A percentile compares a stretch with the other conserved stretches of the same genome.
phyloP scores from a whole-genome alignment of 2,113 vertebrate genomes.

The Picathartes gymnocephalus region DNA sequence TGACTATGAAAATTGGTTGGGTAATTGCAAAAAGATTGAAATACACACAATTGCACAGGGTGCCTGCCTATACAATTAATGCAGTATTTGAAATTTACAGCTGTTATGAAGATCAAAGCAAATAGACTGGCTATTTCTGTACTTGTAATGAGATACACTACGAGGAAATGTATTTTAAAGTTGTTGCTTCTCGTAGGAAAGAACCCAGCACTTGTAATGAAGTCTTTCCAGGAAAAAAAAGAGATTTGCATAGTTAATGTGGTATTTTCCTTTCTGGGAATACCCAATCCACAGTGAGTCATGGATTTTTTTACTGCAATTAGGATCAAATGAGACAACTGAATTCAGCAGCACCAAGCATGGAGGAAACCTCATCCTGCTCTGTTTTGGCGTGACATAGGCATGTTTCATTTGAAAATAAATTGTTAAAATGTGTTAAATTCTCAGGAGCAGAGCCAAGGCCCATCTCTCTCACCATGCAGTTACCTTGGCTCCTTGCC shows the following conservation, averaged over 20 bases:
- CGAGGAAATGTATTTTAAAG: neutral
- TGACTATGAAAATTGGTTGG: neutral
- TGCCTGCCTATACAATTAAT: neutral
- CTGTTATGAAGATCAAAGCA: neutral
- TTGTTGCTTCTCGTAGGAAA: neutral
- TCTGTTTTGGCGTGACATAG: neutral
- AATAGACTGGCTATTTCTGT: neutral
- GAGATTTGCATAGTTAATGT: neutral
- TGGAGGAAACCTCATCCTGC: neutral
- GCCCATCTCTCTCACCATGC: neutral
- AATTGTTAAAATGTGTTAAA: constrained; percentile 1
- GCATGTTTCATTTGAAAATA: neutral
- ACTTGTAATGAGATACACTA: neutral
- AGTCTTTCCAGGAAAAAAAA: neutral
- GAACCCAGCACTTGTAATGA: neutral
- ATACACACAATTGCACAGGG: neutral
- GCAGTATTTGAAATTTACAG: neutral
- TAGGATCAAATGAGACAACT: neutral
- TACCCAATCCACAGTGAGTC: neutral
- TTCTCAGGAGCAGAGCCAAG: neutral
- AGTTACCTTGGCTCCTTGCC: constrained; percentile 12
- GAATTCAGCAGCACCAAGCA: neutral
- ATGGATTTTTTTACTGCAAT: neutral
- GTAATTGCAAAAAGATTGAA: neutral
- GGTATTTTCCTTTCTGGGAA: neutral